Evolutionary conservation across 2,888 invertebrate genomes (phyloP).

Genomic region (Barypeithes pellucidus): DNA sequence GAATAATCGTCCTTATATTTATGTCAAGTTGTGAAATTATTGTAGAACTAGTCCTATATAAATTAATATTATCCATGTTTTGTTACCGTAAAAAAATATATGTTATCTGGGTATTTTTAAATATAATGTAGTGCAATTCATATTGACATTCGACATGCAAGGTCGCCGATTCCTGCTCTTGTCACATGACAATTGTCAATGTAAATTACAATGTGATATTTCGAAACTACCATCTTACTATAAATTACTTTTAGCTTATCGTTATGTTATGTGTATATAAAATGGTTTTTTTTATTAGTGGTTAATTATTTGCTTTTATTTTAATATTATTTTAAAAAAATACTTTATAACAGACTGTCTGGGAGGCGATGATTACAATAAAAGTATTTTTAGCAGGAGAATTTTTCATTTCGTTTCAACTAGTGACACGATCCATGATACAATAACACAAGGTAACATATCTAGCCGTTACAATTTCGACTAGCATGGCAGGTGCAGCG

Average conservation of each 20-base stretch:
- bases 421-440: too few species aligned
- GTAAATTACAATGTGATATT: conserved; percentile 23
- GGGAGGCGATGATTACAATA: conserved; percentile 15
- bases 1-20: background rate
- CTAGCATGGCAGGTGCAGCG: too few species aligned
- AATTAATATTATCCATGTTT: conserved; percentile 9
- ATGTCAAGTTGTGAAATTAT: conserved; percentile 5
- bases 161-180: too few species aligned
- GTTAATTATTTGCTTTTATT: conserved; percentile 13
- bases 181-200: conserved; percentile 6
- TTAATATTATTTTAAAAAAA: conserved; percentile 13
- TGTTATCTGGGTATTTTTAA: conserved; percentile 9
- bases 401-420: too few species aligned
- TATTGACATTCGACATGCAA: conserved; percentile 10
- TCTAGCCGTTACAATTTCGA: too few species aligned
- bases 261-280: conserved; percentile 21
- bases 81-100: background rate
- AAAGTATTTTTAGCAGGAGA: conserved; percentile 18
- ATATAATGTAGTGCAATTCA: conserved; percentile 23
- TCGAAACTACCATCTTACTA: conserved; percentile 15
- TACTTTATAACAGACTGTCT: conserved; percentile 16
- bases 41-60: background rate
- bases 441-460: too few species aligned
- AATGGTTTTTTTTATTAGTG: conserved; percentile 10
- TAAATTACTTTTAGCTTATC: conserved; percentile 7